phyloP scores from a whole-genome alignment of 2,888 invertebrate species.

The Tridacna gigas region DNA sequence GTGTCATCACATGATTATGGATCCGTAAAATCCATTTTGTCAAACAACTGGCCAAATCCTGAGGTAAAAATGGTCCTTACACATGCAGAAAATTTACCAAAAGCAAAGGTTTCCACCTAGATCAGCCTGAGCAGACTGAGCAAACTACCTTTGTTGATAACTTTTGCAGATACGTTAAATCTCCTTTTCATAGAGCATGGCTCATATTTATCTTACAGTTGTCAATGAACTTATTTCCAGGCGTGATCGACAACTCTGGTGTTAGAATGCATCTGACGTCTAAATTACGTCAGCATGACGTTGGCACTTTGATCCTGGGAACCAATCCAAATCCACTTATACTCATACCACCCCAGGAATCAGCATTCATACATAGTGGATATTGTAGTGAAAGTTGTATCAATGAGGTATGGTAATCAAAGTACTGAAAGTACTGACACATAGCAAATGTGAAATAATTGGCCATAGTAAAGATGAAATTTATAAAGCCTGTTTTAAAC shows the following conservation, averaged over 20 bases:
- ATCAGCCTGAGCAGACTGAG: no score
- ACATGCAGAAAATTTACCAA: no score
- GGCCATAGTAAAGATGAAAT: no score
- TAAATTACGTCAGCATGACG: slow-evolving; percentile 91
- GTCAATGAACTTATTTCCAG: slow-evolving; percentile 83
- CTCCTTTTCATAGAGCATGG: background rate
- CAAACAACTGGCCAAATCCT: no score
- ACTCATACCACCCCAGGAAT: slow-evolving; percentile 7
- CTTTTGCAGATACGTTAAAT: background rate
- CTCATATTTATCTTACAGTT: background rate
- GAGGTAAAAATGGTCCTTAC: no score
- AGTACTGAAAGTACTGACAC: no score
- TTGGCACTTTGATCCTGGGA: slow-evolving; percentile 88
- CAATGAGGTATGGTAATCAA: background rate
- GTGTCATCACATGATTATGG: no score
- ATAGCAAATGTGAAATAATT: no score
- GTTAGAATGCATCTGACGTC: slow-evolving; percentile 92
- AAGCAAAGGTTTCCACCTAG: no score
- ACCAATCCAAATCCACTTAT: background rate
- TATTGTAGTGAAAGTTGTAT: slow-evolving; percentile 1
- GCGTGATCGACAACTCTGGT: slow-evolving; percentile 86
- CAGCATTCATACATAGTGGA: slow-evolving; percentile 14
- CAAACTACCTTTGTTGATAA: background rate
- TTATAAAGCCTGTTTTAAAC: no score
- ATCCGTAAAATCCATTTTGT: no score